A percentile compares a stretch with the other conserved stretches of the same genome.
Evolutionary conservation across 2,888 invertebrate genomes (phyloP).

Genomic region (Empis livida): DNA sequence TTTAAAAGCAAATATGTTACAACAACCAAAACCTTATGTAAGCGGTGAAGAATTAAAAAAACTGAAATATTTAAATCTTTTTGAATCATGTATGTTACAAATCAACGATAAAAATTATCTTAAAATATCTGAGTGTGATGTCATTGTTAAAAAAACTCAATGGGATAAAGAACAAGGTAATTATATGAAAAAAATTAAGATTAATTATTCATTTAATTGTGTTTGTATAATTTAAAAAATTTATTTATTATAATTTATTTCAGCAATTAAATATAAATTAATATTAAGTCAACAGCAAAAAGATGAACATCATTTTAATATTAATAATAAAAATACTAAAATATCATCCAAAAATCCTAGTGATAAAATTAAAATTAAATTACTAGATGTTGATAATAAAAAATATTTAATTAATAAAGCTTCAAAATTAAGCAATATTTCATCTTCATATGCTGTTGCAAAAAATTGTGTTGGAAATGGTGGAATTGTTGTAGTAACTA

Average conservation of each 20-base stretch:
- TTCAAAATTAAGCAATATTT: too few species aligned
- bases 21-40: slow-evolving; percentile 54
- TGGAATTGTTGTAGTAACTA: background rate
- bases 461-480: background rate
- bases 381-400: slow-evolving; percentile 7
- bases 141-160: slow-evolving; percentile 58
- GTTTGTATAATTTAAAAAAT: background rate
- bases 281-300: slow-evolving; percentile 19
- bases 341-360: slow-evolving; percentile 3
- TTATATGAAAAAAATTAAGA: slow-evolving; percentile 16
- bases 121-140: slow-evolving; percentile 61
- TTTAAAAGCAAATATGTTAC: slow-evolving; percentile 39
- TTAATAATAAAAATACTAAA: slow-evolving; percentile 11
- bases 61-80: slow-evolving; percentile 70
- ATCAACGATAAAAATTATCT: slow-evolving; percentile 81
- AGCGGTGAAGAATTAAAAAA: slow-evolving; percentile 68
- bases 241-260: slow-evolving; percentile 1
- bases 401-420: slow-evolving; percentile 4
- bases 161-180: slow-evolving; percentile 63
- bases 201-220: background rate
- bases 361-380: slow-evolving; percentile 11
- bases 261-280: slow-evolving; percentile 20
- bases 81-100: slow-evolving; percentile 78
- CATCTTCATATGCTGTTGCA: background rate
- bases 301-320: slow-evolving; percentile 12